Evolutionary conservation across 2,888 invertebrate genomes (phyloP), one percentile per base, ranked within the genome.

Genomic region (Lepidocyrtinus sp.): DNA sequence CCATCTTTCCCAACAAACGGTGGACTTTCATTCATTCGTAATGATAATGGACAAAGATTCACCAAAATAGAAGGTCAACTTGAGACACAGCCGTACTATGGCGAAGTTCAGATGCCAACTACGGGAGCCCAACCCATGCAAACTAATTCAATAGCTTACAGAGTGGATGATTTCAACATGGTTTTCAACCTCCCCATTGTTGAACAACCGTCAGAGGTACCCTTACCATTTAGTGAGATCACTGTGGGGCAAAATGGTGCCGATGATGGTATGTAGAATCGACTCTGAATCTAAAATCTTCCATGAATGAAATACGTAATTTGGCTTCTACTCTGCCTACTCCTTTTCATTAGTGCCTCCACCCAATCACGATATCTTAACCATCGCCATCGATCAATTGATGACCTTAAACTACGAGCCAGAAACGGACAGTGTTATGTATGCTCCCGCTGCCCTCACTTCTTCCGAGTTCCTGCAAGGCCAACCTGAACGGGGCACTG

Each of bases 301-400:
- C 12, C 36, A 36, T 36, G 36, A 36, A 36, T 36, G 36, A 36
- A 7, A 7, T 36, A 7, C 36, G 36, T 36, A 12, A 36, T 7
- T 36, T 36, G 12, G 12, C 12, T 36, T 55, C 17, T 55, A 7
- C 17, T 36, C 5, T 36, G 36, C 36, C 5, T 7, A 36, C 12
- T 36, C 12, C 36, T 5, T n/a, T n/a, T n/a, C 36, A 36, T 7
- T 12, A 80, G 80, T 46, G 45, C 70, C 75, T 15, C 75, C 70
- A 50, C 65, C 67, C 12, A 80, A 80, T 26, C 65, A 80, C 25
- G 80, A 80, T 36, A 75, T 80, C 21, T 63, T 80, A 5, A 80
- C 80, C 1, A 80, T 80, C 17, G 75, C 80, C 9, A 61, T 80
- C 24, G 80, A 80, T 17, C 80, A 80, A 24, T 45, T 80, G 59